Evolutionary conservation across 2,797 vertebrate genomes (phyloP).

Genomic region (Chelonia mydas): DNA sequence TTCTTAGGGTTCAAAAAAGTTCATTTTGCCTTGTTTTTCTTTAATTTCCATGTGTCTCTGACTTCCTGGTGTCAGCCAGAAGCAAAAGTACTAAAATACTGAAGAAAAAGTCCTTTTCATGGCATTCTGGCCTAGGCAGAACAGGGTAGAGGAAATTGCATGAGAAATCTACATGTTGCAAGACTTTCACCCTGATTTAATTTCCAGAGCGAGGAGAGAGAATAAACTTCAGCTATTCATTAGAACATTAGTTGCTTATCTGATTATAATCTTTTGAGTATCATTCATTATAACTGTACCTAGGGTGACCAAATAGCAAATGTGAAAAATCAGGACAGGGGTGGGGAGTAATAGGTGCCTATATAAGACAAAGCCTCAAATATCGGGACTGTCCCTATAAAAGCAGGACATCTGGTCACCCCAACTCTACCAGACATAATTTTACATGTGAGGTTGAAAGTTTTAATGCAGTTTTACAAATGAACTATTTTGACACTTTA

Average conservation of each 20-base stretch:
- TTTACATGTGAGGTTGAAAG: neutral
- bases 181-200: neutral
- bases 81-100: constrained; percentile 50
- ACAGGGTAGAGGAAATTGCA: constrained; percentile 26
- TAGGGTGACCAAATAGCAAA: no score
- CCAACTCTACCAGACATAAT: neutral
- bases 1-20: constrained; percentile 43
- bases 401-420: no score
- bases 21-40: constrained; percentile 46
- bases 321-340: no score
- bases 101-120: constrained; percentile 37
- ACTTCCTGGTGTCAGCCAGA: constrained; percentile 39
- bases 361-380: no score
- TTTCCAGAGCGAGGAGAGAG: neutral
- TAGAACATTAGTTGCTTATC: neutral
- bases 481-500: constrained; percentile 51
- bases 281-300: neutral
- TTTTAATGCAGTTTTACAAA: constrained; percentile 17
- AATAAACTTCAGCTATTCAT: neutral
- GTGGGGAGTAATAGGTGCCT: no score
- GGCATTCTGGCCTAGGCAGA: constrained; percentile 2
- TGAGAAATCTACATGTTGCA: constrained; percentile 1
- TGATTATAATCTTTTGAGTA: constrained; percentile 9
- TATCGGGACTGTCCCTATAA: no score
- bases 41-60: constrained; percentile 35